Conservation (phyloP, 2,113 vertebrate species). For the Brachyhypopomus occidentalis region DNA sequence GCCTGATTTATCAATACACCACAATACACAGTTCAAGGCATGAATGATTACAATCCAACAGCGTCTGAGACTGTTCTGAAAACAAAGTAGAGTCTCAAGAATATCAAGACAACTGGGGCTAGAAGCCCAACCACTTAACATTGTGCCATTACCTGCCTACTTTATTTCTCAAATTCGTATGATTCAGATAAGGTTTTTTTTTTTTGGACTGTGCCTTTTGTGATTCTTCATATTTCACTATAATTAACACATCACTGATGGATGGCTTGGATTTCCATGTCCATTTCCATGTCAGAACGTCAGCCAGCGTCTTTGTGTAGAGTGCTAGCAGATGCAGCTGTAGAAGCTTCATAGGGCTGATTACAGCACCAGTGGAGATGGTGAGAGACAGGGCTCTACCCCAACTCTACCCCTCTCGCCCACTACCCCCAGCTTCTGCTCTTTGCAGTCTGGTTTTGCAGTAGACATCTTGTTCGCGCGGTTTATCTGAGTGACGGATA, state of each 20-base stretch:
- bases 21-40: too few species aligned
- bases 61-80: too few species aligned
- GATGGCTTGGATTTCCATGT: neutral
- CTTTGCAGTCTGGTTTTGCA: neutral
- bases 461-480: neutral
- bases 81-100: too few species aligned
- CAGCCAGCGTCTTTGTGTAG: neutral
- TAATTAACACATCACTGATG: neutral
- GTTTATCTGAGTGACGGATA: slow-evolving; percentile 18
- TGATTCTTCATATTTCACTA: neutral
- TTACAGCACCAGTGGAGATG: slow-evolving; percentile 12
- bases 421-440: neutral
- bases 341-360: neutral
- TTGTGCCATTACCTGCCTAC: neutral
- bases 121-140: neutral
- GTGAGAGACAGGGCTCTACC: neutral
- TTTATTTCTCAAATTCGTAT: neutral
- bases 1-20: too few species aligned
- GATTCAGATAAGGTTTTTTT: neutral
- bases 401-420: too few species aligned
- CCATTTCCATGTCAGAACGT: too few species aligned
- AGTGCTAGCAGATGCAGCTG: neutral
- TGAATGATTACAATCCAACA: too few species aligned
- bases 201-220: neutral
- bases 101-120: too few species aligned